Evolutionary conservation across 2,888 invertebrate genomes (phyloP).

Genomic region (Cheiracanthium punctorium): DNA sequence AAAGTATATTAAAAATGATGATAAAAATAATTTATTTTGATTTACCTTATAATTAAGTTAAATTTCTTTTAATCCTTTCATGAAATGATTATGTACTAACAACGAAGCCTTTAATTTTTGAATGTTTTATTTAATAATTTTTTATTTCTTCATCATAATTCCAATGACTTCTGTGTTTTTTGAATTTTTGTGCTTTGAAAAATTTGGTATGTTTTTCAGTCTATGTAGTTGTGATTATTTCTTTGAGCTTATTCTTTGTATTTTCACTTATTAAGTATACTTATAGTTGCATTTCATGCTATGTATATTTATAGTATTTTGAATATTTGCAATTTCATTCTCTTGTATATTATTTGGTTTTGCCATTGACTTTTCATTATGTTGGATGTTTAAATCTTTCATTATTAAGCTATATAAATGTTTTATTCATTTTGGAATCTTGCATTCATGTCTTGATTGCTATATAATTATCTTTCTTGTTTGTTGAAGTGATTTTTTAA

Average conservation of each 20-base stretch:
- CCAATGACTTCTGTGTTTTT: not conserved
- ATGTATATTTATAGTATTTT: not conserved
- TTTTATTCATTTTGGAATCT: not conserved
- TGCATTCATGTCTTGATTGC: constrained; percentile 1
- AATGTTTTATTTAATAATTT: too few species aligned
- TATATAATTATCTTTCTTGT: not conserved
- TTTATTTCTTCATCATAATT: not conserved
- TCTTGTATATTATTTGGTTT: not conserved
- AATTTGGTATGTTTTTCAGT: not conserved
- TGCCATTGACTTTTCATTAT: not conserved
- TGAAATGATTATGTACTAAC: too few species aligned
- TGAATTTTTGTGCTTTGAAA: not conserved
- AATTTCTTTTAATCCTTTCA: too few species aligned
- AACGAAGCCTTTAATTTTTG: too few species aligned
- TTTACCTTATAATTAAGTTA: too few species aligned
- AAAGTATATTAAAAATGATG: too few species aligned
- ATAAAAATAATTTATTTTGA: too few species aligned
- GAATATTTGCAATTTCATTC: not conserved
- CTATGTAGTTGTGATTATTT: not conserved
- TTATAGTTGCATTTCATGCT: not conserved
- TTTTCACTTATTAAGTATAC: not conserved
- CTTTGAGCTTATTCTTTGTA: not conserved
- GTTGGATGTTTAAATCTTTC: not conserved
- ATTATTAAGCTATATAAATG: not conserved
- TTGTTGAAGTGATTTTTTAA: not conserved